Evolutionary conservation across 2,113 vertebrate species (phyloP), one percentile per base, ranked within the genome.

Genomic region (Corythoichthys intestinalis): DNA sequence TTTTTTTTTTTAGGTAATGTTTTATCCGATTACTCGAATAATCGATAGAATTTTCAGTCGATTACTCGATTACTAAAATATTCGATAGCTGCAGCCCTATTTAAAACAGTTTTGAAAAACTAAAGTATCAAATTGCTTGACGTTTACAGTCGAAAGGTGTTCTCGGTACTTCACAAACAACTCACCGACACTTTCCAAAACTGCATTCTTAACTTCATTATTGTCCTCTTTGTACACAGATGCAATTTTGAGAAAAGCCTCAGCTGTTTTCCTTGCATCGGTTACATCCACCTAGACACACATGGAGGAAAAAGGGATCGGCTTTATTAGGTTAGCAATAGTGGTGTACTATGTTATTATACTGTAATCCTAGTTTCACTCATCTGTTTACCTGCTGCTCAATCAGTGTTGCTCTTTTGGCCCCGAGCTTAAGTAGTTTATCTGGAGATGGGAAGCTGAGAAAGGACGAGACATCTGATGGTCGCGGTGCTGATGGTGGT

Each of bases 391-490:
- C 95, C 94, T 96, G 93, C 77, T 98, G 94, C 78, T 94, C 91
- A 69, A 98, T 93, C 48, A 98, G 90, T 49, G 84, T 2, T 0
- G 94, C 91, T 52, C 94, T 94, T 85, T 93, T 94, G 17, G 93
- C 88, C 0, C 96, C 97, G 0, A 98, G 91, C 34, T 92, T 93
- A 59, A 98, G 90, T 65, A 99, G 91, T 77, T 98, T 98, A 76
- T 98, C 96, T 0, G 97, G 94, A 0, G 97, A 98, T 0, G 97
- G 97, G 70, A 96, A 97, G 73, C 92, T 93, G 78, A 99, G 94
- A 85, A 99, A 98, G 0, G 93, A 93, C 44, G 93, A 89, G 71
- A 95, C 85, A 0, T 98, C 96, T 49, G 93, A 87, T 6, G 95
- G 91, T 48, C 91, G 89, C 0, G 85, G 84, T 0, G 90, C 87